Base-by-base conservation (phyloP, 1,140 invertebrate genomes). In the Polyergus mexicanus region DNA sequence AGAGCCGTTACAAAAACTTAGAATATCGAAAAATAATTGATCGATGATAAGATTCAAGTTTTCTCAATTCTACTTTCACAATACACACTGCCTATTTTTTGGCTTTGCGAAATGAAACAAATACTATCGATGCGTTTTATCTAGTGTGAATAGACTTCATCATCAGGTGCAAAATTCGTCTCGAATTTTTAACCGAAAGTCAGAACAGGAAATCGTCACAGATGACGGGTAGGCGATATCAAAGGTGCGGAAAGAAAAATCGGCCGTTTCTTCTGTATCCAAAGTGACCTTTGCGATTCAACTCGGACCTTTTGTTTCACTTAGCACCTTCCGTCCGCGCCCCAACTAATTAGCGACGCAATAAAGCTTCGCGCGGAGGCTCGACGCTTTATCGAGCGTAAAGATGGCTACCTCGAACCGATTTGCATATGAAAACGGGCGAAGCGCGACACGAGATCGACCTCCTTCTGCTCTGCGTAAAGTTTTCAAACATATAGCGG, bases 321-420 rank as follows among this genome's bases (percentile, higher is more conserved):
- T 83, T 83, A 83, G 68, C 78, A 83, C 78, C 71, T 83, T 74
- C 38, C 78, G 78, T 83, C 78, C 78, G 78, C 78, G n/a, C 78
- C 78, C 78, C 58, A 72, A 74, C 68, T 83, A 83, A 83, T 83
- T 83, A 83, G 78, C 78, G 54, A 71, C 56, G 68, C 74, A 83
- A 83, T 83, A 83, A 83, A 83, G 68, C 78, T 44, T 74, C 54
- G 54, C 68, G 68, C 78, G 19, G 38, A 72, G 78, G 54, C 13
- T 19, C 78, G 78, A 83, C 74, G 54, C 78, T n/a, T n/a, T 83
- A 83, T 83, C 78, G 44, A 83, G 78, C 78, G 54, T 72, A 74
- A 72, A 83, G 78, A 83, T 83, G 68, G 78, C 78, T 83, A 74
- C 78, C 78, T 56, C 68, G 78, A 60, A 72, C 72, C 32, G 78